Percentiles rank a stretch among this genome's conserved stretches.
These are phyloP conservation scores for Metridium senile DNA, from an alignment of 92 coral and sea anemone genomes.

Conservation along the genomic window DNA sequence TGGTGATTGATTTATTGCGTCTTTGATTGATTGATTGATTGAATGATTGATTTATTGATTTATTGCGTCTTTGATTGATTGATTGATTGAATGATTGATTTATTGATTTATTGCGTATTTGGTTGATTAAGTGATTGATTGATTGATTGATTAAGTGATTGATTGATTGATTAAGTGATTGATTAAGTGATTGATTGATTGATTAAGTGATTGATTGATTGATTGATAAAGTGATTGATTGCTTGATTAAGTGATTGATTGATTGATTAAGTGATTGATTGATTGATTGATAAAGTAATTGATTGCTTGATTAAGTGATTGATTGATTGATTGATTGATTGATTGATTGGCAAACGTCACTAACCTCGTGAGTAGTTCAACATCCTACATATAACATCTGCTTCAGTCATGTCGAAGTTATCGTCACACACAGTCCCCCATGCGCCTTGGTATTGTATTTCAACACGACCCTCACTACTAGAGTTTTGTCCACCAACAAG, in stretches of 20 bases:
- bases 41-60: no score
- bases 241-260: neutral
- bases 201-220: neutral
- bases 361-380: constrained; percentile 49
- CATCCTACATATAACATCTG: constrained; percentile 57
- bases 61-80: no score
- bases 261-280: neutral
- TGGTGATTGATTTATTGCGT: neutral
- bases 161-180: no score
- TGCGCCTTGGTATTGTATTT: constrained; percentile 18
- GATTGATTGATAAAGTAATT: neutral
- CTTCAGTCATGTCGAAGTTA: constrained; percentile 57
- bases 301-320: neutral
- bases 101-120: no score
- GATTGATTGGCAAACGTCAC: neutral
- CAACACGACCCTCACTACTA: constrained; percentile 49
- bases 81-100: no score
- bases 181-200: no score
- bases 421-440: constrained; percentile 70
- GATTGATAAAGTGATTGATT: neutral
- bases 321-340: neutral
- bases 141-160: no score
- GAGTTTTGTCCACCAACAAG: constrained; percentile 37
- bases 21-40: no score
- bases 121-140: no score